Conservation (phyloP, 2,888 invertebrate genomes). For the Micoletzkya japonica region DNA sequence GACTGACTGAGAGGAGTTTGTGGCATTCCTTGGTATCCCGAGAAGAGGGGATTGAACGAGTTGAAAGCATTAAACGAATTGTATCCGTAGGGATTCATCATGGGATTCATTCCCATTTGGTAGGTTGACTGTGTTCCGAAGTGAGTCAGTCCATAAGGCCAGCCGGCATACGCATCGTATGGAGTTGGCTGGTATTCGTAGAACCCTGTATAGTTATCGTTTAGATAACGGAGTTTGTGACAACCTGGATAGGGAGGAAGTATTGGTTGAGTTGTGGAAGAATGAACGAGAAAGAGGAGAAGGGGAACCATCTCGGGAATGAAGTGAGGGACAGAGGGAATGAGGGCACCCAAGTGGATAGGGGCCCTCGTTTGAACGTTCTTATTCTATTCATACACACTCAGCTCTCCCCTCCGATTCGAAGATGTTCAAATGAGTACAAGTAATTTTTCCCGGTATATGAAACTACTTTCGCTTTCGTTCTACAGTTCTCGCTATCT, state of each 20-base stretch:
- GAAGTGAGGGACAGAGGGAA: neutral
- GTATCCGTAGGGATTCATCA: constrained; percentile 1
- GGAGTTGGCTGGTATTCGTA: neutral
- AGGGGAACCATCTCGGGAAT: neutral
- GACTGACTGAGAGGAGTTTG: constrained; percentile 20
- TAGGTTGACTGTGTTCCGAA: constrained; percentile 17
- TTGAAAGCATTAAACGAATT: neutral
- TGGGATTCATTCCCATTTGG: neutral
- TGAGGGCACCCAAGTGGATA: neutral
- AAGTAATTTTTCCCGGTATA: too few relatives aligned
- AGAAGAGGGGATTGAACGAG: neutral
- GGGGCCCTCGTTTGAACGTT: constrained; percentile 10
- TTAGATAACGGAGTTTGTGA: neutral
- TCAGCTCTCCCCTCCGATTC: too few relatives aligned
- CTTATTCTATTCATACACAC: constrained; percentile 3
- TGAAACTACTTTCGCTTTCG: neutral
- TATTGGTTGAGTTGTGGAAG: neutral
- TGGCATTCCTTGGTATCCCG: neutral
- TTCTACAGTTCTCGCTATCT: neutral
- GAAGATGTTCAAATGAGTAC: too few relatives aligned
- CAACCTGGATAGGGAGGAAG: constrained; percentile 21
- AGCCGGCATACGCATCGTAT: constrained; percentile 13
- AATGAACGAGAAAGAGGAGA: neutral
- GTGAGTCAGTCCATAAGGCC: constrained; percentile 18
- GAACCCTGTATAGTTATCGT: neutral